These are phyloP conservation scores for Bombus impatiens DNA, from an alignment of 1,140 invertebrate genomes.

Conservation along the genomic window DNA sequence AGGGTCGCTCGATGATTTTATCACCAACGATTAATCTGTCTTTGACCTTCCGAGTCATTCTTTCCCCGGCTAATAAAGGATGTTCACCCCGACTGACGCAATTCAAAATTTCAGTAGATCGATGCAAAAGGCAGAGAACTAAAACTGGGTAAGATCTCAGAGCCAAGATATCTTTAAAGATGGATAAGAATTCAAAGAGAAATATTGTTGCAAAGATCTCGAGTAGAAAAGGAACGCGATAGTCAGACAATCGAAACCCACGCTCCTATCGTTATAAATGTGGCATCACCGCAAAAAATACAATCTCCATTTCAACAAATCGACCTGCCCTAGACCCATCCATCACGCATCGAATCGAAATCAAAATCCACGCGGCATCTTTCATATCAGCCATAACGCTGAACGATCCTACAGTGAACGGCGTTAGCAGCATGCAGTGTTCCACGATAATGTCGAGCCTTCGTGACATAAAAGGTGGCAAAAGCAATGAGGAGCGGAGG, in stretches of 20 bases:
- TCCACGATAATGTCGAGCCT: slow-evolving; percentile 59
- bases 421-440: slow-evolving; percentile 48
- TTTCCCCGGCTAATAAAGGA: not conserved
- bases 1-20: not conserved
- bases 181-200: not conserved
- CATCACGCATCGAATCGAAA: not conserved
- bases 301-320: slow-evolving; percentile 16
- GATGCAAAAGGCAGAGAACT: no score
- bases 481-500: not conserved
- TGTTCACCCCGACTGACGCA: not conserved
- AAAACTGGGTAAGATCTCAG: no score
- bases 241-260: not conserved
- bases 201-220: not conserved
- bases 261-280: not conserved
- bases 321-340: not conserved
- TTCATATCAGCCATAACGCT: slow-evolving; percentile 48
- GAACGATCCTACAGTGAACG: slow-evolving; percentile 29
- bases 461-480: slow-evolving; percentile 55
- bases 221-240: not conserved
- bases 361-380: slow-evolving; percentile 5
- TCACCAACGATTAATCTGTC: not conserved
- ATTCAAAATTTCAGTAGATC: not conserved
- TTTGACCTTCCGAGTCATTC: not conserved
- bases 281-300: not conserved
- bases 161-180: not conserved